These are phyloP conservation scores for Stenodera caucasica DNA, from an alignment of 2,888 invertebrate species.

Conservation along the genomic window DNA sequence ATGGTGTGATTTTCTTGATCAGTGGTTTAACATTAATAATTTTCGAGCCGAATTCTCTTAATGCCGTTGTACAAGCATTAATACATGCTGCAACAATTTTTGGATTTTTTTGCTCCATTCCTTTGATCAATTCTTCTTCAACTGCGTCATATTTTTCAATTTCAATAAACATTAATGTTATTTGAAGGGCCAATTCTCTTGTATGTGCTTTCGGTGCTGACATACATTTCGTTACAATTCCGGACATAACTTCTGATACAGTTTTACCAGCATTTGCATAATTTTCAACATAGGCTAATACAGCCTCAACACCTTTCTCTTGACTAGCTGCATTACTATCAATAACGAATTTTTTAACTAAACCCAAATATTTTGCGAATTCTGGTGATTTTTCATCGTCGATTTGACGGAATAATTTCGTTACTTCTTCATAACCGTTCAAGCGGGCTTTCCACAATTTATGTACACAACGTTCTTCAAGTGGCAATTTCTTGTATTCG, in stretches of 20 bases:
- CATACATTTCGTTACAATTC: constrained; percentile 89
- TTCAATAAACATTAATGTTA: constrained; percentile 92
- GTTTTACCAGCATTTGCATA: constrained; percentile 85
- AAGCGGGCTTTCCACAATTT: constrained; percentile 96
- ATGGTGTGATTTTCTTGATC: constrained; percentile 80
- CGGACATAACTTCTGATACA: constrained; percentile 75
- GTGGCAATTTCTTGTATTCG: constrained; percentile 81
- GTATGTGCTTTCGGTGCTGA: constrained; percentile 90
- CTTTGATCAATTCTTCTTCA: constrained; percentile 88
- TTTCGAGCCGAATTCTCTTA: constrained; percentile 91
- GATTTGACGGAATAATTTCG: constrained; percentile 82
- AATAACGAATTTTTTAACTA: constrained; percentile 91
- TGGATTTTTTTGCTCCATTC: constrained; percentile 94
- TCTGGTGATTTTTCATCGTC: constrained; percentile 93
- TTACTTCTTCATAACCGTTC: constrained; percentile 91
- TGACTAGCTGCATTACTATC: constrained; percentile 96
- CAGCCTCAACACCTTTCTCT: constrained; percentile 93
- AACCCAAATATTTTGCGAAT: constrained; percentile 86
- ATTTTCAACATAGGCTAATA: constrained; percentile 88
- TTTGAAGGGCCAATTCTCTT: constrained; percentile 85
- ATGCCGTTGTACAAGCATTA: constrained; percentile 70
- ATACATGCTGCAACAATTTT: constrained; percentile 90
- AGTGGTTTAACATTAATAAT: constrained; percentile 85
- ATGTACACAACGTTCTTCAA: constrained; percentile 91
- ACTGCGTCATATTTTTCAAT: constrained; percentile 92